These are phyloP conservation scores for Spondyliosoma cantharus DNA, from an alignment of 2,797 vertebrate species.

Conservation along the genomic window DNA sequence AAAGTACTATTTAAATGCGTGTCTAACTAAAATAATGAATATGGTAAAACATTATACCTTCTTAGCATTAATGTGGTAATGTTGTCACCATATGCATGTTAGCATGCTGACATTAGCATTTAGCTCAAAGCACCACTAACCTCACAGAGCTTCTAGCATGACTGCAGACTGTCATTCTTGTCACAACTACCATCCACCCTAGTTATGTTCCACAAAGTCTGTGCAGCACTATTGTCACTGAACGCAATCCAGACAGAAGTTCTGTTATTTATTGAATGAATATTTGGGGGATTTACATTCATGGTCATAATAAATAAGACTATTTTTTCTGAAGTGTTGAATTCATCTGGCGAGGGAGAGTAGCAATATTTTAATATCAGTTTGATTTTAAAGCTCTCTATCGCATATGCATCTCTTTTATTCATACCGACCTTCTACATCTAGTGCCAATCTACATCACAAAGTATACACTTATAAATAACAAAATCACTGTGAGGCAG, in stretches of 20 bases:
- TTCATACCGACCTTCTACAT: background rate
- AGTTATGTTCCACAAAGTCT: background rate
- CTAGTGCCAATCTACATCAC: slow-evolving; percentile 2
- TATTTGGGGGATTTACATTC: background rate
- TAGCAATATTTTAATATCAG: background rate
- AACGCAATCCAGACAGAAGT: background rate
- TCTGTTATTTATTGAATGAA: background rate
- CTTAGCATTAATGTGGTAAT: background rate
- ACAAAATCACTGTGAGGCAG: slow-evolving; percentile 5
- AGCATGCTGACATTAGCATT: background rate
- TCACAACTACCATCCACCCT: background rate
- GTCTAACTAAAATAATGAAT: background rate
- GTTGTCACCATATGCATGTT: background rate
- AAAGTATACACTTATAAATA: background rate
- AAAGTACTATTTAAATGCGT: too few relatives aligned
- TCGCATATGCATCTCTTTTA: background rate
- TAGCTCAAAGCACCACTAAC: background rate
- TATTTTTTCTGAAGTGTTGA: background rate
- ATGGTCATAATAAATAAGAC: background rate
- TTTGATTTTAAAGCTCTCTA: background rate
- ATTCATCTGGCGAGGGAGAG: background rate
- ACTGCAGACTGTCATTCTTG: background rate
- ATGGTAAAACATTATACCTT: background rate
- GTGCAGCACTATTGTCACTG: background rate
- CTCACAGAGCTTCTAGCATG: background rate